Evolutionary conservation across 2,888 invertebrate genomes (phyloP).

Genomic region (Ichneumon xanthorius): DNA sequence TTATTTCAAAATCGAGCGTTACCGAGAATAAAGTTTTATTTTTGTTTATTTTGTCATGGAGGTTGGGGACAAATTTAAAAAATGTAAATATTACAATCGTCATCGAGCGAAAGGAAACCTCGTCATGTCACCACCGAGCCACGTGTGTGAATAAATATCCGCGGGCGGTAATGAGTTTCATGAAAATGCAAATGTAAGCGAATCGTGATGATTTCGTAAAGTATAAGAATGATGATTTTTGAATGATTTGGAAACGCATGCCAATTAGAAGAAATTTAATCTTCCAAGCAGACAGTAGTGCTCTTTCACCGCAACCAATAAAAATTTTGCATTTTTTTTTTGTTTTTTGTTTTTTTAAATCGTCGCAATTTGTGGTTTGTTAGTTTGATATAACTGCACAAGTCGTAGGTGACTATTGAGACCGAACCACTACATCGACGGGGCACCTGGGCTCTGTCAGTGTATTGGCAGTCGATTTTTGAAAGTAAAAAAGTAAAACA

Average conservation of each 20-base stretch:
- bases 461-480: conserved; percentile 79
- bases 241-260: conserved; percentile 82
- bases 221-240: conserved; percentile 73
- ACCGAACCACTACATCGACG: conserved; percentile 80
- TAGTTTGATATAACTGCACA: conserved; percentile 85
- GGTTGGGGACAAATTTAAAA: not conserved
- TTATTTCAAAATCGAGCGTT: conserved; percentile 7
- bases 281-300: conserved; percentile 84
- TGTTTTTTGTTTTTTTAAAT: conserved; percentile 55
- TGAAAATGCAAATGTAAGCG: conserved; percentile 71
- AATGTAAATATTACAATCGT: not conserved
- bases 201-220: conserved; percentile 77
- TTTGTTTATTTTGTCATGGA: conserved; percentile 20
- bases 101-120: conserved; percentile 35
- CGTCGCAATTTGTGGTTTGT: conserved; percentile 78
- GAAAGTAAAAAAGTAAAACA: conserved; percentile 77
- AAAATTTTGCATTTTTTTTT: conserved; percentile 72
- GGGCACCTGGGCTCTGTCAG: conserved; percentile 75
- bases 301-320: conserved; percentile 84
- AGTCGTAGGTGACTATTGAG: conserved; percentile 79
- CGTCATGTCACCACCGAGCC: conserved; percentile 67
- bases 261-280: conserved; percentile 84
- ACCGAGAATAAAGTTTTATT: not conserved
- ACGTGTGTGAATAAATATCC: conserved; percentile 48
- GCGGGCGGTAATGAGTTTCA: conserved; percentile 68